Base-by-base conservation (phyloP, 2,888 invertebrate genomes). In the Junonia oenone region DNA sequence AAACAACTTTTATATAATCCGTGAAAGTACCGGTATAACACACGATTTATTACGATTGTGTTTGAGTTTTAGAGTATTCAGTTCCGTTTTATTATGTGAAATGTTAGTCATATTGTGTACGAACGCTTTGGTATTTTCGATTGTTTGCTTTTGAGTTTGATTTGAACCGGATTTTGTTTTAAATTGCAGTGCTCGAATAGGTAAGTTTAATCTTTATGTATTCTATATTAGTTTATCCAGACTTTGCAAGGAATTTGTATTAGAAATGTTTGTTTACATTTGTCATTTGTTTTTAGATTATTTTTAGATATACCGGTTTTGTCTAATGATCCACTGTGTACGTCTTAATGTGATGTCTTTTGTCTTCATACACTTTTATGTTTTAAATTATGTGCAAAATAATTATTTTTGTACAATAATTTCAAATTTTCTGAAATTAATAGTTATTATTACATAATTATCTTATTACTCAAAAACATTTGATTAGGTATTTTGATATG, bases 41-140 rank as follows among this genome's bases (percentile, higher is more conserved):
- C 54, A 58, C 65, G 53, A 62, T 69, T 68, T 67, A 57, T 56
- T 63, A 56, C 56, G 46, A 56, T 62, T 57, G 50, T 65, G 63
- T 76, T 75, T 73, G 72, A 58, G 65, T 75, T 75, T 68, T 63
- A 70, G 72, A 69, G 70, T 66, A 66, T 73, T 76, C 56, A 67
- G 68, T 81, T 73, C 71, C 70, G 73, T 74, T 78, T 76, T 78
- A 76, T 73, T 78, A 77, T 83, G 83, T 80, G 75, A 75, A 78
- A 79, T 76, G 75, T 77, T 75, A 73, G 72, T 70, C 68, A 74
- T 81, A 78, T 77, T 80, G 81, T 78, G 75, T 72, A 75, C 76
- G 71, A 69, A 69, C 73, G 79, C 69, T 75, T 78, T 85, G 80
- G 71, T 83, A 80, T 81, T 83, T 81, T 77, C 79, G 81, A 83